Conservation (phyloP, 2,888 invertebrate species). For the Mesodorylaimus sp. region DNA sequence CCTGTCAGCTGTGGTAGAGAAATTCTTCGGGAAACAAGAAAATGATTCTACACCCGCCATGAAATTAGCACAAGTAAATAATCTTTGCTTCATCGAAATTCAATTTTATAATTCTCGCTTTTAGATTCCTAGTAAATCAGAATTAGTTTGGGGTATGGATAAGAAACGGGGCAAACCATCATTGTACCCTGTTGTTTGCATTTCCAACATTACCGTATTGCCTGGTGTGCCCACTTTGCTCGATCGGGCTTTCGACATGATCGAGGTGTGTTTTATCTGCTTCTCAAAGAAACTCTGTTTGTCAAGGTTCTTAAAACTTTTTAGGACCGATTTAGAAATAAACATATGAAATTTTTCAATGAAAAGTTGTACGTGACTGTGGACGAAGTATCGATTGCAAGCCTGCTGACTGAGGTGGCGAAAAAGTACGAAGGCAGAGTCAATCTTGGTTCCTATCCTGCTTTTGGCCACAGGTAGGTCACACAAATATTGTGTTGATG, state of each 20-base stretch:
- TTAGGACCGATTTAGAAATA: slow-evolving; percentile 18
- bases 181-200: slow-evolving; percentile 37
- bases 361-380: slow-evolving; percentile 16
- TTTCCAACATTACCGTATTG: slow-evolving; percentile 49
- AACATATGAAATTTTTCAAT: too few species aligned
- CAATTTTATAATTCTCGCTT: slow-evolving; percentile 22
- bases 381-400: slow-evolving; percentile 35
- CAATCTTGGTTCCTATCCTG: slow-evolving; percentile 44
- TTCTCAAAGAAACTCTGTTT: not conserved
- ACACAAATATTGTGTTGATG: not conserved
- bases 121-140: slow-evolving; percentile 35
- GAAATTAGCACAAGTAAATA: not conserved
- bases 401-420: slow-evolving; percentile 35
- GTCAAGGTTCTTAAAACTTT: too few species aligned
- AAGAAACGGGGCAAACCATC: slow-evolving; percentile 32
- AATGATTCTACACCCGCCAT: not conserved
- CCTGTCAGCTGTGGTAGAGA: slow-evolving; percentile 30
- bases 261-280: slow-evolving; percentile 23
- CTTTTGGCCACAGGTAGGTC: slow-evolving; percentile 34
- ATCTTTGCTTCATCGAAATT: too few species aligned
- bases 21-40: slow-evolving; percentile 21
- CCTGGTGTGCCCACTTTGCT: slow-evolving; percentile 48
- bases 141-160: slow-evolving; percentile 38
- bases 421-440: slow-evolving; percentile 36
- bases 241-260: slow-evolving; percentile 32